Base-by-base conservation (phyloP, 1,140 invertebrate species). In the Drosophila novamexicana region DNA sequence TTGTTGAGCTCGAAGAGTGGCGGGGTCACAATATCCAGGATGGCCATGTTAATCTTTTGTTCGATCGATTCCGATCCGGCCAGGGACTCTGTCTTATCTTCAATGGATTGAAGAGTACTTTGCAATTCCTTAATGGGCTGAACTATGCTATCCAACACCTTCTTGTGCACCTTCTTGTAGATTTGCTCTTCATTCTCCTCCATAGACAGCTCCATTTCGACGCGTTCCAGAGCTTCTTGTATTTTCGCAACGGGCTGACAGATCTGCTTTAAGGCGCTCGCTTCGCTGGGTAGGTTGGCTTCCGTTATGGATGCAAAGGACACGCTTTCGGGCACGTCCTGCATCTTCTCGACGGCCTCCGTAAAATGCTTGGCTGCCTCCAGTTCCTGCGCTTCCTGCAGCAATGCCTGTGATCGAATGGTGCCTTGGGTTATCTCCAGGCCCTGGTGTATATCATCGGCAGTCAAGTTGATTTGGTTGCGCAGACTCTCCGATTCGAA, bases 391-490 rank as follows among this genome's bases (percentile, higher is more conserved):
- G 93, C 93, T 84, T 94, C 93, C 81, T 92, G 92, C 54, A 94
- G 70, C 37, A 94, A 77, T 29, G 93, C 93, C 69, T 92, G 93
- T 1, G 93, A 92, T 81, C 93, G 93, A 12, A 94, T 93, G 1
- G 93, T 93, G 42, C 93, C 93, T 39, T 92, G 81, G 5, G 94
- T 94, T 54, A 93, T 93, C 62, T 93, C 93, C n/a, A 94, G 69
- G 36, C 93, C 93, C 61, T 92, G 93, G 16, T 91, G 78, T 62
- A 94, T 94, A 75, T 94, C 94, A 56, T 92, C 92, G 2, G 93
- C 84, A 10, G 93, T 77, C 9, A 92, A 75, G 18, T 93, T 80
- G 12, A 94, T 93, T 71, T 94, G 93, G 29, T 92, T 83, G 4
- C 83, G 67, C 77, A 86, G 56, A 69, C 63, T 71, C n/a, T 80